Base-by-base conservation (phyloP, 1,140 invertebrate genomes). In the Sitophilus oryzae region DNA sequence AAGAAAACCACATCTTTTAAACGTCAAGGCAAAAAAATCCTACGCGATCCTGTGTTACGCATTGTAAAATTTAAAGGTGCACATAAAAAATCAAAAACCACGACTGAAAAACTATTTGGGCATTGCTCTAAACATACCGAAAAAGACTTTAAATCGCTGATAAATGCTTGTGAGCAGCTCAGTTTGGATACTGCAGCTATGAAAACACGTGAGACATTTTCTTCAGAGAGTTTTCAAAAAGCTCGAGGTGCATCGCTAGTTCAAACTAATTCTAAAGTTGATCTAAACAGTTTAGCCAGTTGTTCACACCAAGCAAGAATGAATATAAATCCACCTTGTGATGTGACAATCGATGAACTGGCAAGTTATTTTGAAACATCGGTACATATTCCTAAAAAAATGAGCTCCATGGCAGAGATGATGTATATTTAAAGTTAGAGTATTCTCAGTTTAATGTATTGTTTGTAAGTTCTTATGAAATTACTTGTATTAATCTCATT, bases 381-480 rank as follows among this genome's bases (percentile, higher is more conserved):
- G 70, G 88, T 94, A 51, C 88, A 94, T 80, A 93, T 95, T 77
- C 92, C 92, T 58, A 92, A 91, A 74, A 94, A 95, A 72, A 95
- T 94, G 92, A 93, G 91, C 23, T 84, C 86, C 43, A 94, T 94
- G 91, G 92, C 92, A 47, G 91, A 94, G 76, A 93, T 93, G 90
- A 94, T 94, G 91, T 95, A 95, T 71, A 93, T 90, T 76, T 95
- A 56, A 68, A 21, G 19, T 40, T 51, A 47, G 2, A 14, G 8
- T 42, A 11, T 47, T 53, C 15, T 47, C 15, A 18, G 8, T 38
- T 23, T 6, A 5, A 10, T 50, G 4, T 50, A 50, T 43, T 50
- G 19, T 15, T n/a, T 9, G 15, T 44, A 44, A 8, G 16, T 9
- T 8, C 8, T 10, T 41, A 8, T 41, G 38, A 15, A 41, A 8